Evolutionary conservation across 2,113 vertebrate genomes (phyloP), one percentile per base, ranked within the genome.

Genomic region (Oncorhynchus tshawytscha): DNA sequence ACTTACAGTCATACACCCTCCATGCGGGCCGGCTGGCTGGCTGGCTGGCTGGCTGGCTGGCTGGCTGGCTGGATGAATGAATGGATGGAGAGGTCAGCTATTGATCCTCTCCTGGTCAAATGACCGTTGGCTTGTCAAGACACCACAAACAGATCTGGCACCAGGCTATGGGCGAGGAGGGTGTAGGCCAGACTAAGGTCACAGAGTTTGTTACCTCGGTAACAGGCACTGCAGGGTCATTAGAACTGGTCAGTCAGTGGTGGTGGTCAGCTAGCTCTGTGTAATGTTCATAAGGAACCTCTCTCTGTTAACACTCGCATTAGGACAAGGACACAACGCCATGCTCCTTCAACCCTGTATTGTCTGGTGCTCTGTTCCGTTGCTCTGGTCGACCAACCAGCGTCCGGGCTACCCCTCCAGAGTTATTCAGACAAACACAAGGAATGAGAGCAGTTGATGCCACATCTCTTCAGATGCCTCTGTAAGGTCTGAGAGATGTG

Each of bases 81-180:
- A 71, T 1, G 60, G 76, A 68, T n/a, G n/a, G n/a, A 51, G 11
- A 74, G 73, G 60, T 74, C 76, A 73, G 67, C 65, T 72, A 89
- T 92, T 67, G 78, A 92, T 90, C 84, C 88, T 67, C 66, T 78
- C 65, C 75, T 25, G 34, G 76, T 79, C 81, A 51, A 83, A 88
- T 90, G 84, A 88, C 86, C 91, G 85, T 45, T 9, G 39, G 39
- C 11, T 45, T 45, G 39, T 45, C 39, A 45, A 45, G 39, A 45
- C 39, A 45, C 2, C 39, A 45, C 39, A 45, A 45, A 45, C 39
- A 11, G 39, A 45, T 45, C 39, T 45, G 39, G 39, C 39, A 45
- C 39, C 39, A 45, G 39, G 39, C 39, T 45, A 11, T 11, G 39
- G 39, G 39, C 11, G 39, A 45, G 39, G 9, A 45, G 39, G 8